Evolutionary conservation across 1,140 invertebrate genomes (phyloP), one percentile per base, ranked within the genome.

Genomic region (Drosophila triauraria): DNA sequence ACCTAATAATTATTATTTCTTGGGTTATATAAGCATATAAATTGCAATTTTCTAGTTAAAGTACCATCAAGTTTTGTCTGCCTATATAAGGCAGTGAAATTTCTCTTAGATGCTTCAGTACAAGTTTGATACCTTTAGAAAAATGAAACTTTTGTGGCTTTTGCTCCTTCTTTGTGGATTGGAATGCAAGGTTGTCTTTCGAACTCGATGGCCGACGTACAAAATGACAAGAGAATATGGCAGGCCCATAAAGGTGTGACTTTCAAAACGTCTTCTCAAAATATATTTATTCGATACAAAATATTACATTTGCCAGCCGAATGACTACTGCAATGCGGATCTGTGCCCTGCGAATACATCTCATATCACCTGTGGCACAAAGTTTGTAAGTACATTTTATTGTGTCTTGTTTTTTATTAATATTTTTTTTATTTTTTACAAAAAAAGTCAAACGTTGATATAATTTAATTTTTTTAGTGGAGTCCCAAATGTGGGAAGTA

Each of bases 161-260:
- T 40, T 25, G 3, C 13, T 56, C 20, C 0, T 54, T 5, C 10
- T n/a, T 56, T 25, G 1, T 56, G 53, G 13, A 10, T 8, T n/a
- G 13, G 8, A 23, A 15, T 1, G 13, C 38, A 23, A 9, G 0
- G 0, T 15, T 0, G 32, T 54, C 7, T 56, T 3, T 40, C 53
- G 53, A 56, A 56, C 53, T n/a, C 32, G 53, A n/a, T 56, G 53
- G 53, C 53, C 53, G 4, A n/a, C 1, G 9, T 56, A 56, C 35
- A 0, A 3, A 40, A 13, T 15, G 2, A 40, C 15, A 40, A 6
- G 10, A 1, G 5, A 0, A 10, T 56, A 40, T 23, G 0, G 4
- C 4, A 0, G 6, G 0, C 53, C 53, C 13, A 8, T n/a, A 8
- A 40, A 56, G 53, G 53, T 56, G 53, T 8, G 20, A 40, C 8